Conservation (phyloP, 2,888 invertebrate genomes). For the Diarsia dahlii region DNA sequence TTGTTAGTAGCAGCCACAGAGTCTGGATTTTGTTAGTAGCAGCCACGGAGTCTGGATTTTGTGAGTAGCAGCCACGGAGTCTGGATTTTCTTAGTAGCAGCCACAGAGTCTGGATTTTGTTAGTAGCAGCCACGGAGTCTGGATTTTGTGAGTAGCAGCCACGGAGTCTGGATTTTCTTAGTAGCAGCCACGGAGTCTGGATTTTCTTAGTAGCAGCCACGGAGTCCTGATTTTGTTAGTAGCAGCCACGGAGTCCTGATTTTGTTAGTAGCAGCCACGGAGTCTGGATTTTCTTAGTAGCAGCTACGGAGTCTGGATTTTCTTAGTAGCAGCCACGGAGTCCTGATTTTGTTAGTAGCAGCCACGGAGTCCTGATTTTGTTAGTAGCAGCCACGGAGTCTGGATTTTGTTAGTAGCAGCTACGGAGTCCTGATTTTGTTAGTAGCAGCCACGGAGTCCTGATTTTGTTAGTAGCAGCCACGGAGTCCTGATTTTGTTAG, state of each 20-base stretch:
- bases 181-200: background rate
- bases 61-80: background rate
- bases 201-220: background rate
- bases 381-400: background rate
- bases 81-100: background rate
- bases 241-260: background rate
- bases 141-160: background rate
- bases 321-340: background rate
- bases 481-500: background rate
- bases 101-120: background rate
- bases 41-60: background rate
- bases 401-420: background rate
- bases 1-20: background rate
- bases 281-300: background rate
- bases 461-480: background rate
- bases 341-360: background rate
- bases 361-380: background rate
- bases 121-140: background rate
- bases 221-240: background rate
- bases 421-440: background rate
- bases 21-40: background rate
- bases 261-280: background rate
- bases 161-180: background rate
- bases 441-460: background rate
- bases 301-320: background rate